Percentiles rank a stretch among this genome's conserved stretches.
These are phyloP conservation scores for Pachymerium ferrugineum DNA, from an alignment of 2,888 invertebrate species.

Conservation along the genomic window DNA sequence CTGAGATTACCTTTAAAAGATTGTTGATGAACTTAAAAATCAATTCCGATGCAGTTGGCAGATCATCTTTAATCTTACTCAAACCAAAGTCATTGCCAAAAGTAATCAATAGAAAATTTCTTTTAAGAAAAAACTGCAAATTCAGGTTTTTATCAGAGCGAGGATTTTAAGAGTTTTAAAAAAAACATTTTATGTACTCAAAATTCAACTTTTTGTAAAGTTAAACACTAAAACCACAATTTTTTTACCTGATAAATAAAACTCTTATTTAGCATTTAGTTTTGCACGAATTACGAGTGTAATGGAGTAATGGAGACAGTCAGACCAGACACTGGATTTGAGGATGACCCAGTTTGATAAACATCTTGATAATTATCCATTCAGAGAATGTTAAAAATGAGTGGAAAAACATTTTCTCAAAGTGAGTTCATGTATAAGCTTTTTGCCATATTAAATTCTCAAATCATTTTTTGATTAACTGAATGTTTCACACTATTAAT, in stretches of 20 bases:
- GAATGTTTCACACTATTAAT: too few relatives aligned
- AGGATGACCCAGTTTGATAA: background rate
- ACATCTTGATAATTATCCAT: background rate
- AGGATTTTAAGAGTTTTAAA: too few relatives aligned
- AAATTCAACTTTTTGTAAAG: background rate
- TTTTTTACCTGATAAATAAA: too few relatives aligned
- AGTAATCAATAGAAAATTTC: background rate
- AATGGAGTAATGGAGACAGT: background rate
- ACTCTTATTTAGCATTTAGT: background rate
- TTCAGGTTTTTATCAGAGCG: background rate
- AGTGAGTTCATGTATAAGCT: background rate
- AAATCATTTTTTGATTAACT: too few relatives aligned
- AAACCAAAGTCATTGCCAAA: background rate
- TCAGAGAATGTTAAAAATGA: background rate
- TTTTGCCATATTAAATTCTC: too few relatives aligned
- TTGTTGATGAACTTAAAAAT: slow-evolving; percentile 8
- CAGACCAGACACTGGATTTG: background rate
- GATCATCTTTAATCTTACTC: background rate
- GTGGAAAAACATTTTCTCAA: background rate
- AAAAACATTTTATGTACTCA: background rate
- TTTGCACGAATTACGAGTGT: background rate
- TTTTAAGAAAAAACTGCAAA: background rate
- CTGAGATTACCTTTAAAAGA: background rate
- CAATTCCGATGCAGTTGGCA: background rate
- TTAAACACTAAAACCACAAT: background rate